phyloP scores from a whole-genome alignment of 2,797 vertebrate species.

The Capromys pilorides region DNA sequence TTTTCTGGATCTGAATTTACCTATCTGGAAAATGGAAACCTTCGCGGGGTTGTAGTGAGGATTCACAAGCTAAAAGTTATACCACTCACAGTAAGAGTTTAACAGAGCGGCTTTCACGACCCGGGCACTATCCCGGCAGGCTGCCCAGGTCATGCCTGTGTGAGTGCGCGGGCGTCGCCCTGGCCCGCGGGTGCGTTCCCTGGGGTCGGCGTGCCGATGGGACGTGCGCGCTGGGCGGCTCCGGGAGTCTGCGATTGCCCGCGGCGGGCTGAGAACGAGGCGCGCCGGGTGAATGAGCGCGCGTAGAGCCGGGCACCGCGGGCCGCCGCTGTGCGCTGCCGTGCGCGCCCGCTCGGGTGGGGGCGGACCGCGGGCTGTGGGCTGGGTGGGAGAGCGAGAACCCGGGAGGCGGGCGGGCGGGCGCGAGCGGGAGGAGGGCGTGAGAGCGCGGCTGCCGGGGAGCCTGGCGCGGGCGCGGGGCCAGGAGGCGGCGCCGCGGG shows the following conservation, averaged over 20 bases:
- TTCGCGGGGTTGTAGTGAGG: background rate
- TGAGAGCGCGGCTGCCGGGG: slow-evolving; percentile 48
- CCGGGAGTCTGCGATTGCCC: slow-evolving; percentile 7
- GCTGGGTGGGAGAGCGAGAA: background rate
- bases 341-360: slow-evolving; percentile 33
- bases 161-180: background rate
- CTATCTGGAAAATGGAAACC: slow-evolving; percentile 60
- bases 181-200: slow-evolving; percentile 44
- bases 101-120: background rate
- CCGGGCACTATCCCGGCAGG: background rate
- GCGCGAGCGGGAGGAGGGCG: slow-evolving; percentile 39
- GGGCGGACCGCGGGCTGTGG: background rate
- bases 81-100: background rate
- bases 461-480: slow-evolving; percentile 55
- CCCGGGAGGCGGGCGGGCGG: slow-evolving; percentile 6
- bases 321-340: slow-evolving; percentile 24
- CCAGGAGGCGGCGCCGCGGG: slow-evolving; percentile 69
- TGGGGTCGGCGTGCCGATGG: background rate
- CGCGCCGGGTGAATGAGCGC: slow-evolving; percentile 62
- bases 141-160: background rate
- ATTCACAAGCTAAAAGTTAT: background rate
- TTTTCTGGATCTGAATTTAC: slow-evolving; percentile 17
- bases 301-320: background rate
- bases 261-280: slow-evolving; percentile 4
- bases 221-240: slow-evolving; percentile 3